Conservation (phyloP, 1,140 invertebrate genomes). For the Diploscapter pachys region DNA sequence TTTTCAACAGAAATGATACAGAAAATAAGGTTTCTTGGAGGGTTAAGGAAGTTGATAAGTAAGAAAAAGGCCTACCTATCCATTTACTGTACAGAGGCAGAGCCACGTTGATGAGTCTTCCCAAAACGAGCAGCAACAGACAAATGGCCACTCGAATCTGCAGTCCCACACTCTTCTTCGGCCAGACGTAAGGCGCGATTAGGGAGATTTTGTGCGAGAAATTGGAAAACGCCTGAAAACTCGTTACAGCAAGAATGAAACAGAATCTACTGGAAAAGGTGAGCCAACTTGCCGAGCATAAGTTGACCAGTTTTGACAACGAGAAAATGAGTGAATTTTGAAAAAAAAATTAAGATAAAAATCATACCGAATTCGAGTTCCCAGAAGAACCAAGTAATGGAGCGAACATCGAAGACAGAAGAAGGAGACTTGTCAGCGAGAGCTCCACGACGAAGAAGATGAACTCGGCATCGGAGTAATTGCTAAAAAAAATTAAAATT, state of each 20-base stretch:
- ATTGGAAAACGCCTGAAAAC: conserved; percentile 27
- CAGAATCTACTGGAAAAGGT: neutral
- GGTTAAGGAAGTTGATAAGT: neutral
- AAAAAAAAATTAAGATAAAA: conserved; percentile 4
- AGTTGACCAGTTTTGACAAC: neutral
- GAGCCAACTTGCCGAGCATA: neutral
- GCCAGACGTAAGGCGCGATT: conserved; percentile 32
- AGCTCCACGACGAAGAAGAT: conserved; percentile 24
- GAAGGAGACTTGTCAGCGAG: conserved; percentile 2
- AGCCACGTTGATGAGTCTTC: conserved; percentile 84
- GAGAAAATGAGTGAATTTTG: neutral
- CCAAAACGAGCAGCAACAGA: conserved; percentile 72
- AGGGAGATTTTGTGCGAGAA: conserved; percentile 23
- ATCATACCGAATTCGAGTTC: neutral
- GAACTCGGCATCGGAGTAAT: conserved; percentile 16
- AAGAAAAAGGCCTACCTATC: conserved; percentile 66
- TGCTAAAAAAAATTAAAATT: conserved; percentile 18
- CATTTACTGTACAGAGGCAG: conserved; percentile 88
- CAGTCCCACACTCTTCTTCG: conserved; percentile 59
- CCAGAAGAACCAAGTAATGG: neutral
- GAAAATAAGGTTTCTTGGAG: conserved; percentile 7
- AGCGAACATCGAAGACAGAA: conserved; percentile 16
- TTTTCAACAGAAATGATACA: too few relatives aligned
- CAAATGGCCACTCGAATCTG: conserved; percentile 82
- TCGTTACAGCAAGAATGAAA: neutral